Percentiles rank a stretch among this genome's conserved stretches.
Evolutionary conservation across 2,113 vertebrate species (phyloP).

Genomic region (Chaetura pelagica): DNA sequence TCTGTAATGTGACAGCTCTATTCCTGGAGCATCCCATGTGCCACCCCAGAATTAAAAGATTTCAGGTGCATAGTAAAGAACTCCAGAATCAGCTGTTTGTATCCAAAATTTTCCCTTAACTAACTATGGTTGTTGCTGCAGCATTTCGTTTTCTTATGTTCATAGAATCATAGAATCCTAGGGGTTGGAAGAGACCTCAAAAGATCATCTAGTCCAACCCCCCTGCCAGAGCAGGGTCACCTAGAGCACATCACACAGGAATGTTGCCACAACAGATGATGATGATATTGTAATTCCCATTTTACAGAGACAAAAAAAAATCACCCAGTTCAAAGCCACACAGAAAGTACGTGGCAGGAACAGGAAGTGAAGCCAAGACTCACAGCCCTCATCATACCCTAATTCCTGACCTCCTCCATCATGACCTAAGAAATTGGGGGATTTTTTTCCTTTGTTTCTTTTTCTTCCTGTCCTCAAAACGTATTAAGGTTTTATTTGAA

Average conservation of each 20-base stretch:
- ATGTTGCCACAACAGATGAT: not conserved
- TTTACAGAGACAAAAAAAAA: not conserved
- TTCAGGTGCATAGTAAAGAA: not conserved
- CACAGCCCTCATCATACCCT: not conserved
- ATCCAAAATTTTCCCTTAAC: not conserved
- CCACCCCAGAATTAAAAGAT: not conserved
- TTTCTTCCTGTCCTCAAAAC: constrained; percentile 49
- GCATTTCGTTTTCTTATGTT: not conserved
- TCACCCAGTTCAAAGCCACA: not conserved
- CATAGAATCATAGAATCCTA: no score
- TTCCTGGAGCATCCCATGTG: not conserved
- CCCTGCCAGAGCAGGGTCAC: no score
- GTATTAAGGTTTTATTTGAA: not conserved
- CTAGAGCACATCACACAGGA: no score
- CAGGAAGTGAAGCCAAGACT: not conserved
- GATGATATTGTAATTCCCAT: not conserved
- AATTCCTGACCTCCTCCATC: constrained; percentile 33
- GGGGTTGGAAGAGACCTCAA: no score
- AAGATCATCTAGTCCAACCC: no score
- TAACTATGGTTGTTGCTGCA: not conserved
- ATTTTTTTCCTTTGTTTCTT: constrained; percentile 30
- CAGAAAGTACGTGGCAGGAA: not conserved
- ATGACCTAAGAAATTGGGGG: not conserved
- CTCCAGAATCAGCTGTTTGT: not conserved
- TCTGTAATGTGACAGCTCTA: rapidly evolving